Evolutionary conservation across 2,797 vertebrate genomes (phyloP), one percentile per base, ranked within the genome.

Genomic region (Pangasius macronema): DNA sequence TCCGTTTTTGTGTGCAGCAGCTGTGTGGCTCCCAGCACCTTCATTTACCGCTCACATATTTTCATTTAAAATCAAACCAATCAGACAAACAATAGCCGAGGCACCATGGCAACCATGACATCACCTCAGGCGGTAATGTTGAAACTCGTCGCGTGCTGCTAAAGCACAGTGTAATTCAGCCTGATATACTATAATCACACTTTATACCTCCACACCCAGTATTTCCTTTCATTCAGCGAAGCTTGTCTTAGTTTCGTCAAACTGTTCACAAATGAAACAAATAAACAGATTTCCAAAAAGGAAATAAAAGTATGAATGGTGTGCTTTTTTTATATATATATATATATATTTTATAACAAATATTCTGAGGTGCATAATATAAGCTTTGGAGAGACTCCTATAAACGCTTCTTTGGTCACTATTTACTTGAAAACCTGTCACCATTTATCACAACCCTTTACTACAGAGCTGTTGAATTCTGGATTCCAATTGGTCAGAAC

Each of bases 61-160:
- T 77, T 67, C 39, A 53, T 70, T 68, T 85, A 30, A 85, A 72
- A 89, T 85, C 84, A 84, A 63, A 82, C 53, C 75, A 84, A 65
- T 88, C 77, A 81, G n/a, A 85, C 79, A 87, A 85, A 90, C 79
- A 87, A 79, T 59, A 89, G 82, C 81, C 68, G 22, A 22, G 75
- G n/a, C 77, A 39, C 87, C 80, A 80, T 90, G 87, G 73, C 36
- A 86, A 87, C 86, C 67, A 3, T 82, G 83, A 76, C 30, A 55
- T 77, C 80, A 18, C 11, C 27, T 3, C 53, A 57, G 63, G 88
- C 68, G 53, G 55, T 72, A 88, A 86, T 83, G 90, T 80, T 55
- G 55, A 72, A 87, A 84, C 63, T 82, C 59, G 7, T 84, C 30
- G 51, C n/a, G 36, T 49, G 49, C 70, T 84, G 39, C 70, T 65